Evolutionary conservation across 2,888 invertebrate species (phyloP), one percentile per base, ranked within the genome.

Genomic region (Homarus gammarus): DNA sequence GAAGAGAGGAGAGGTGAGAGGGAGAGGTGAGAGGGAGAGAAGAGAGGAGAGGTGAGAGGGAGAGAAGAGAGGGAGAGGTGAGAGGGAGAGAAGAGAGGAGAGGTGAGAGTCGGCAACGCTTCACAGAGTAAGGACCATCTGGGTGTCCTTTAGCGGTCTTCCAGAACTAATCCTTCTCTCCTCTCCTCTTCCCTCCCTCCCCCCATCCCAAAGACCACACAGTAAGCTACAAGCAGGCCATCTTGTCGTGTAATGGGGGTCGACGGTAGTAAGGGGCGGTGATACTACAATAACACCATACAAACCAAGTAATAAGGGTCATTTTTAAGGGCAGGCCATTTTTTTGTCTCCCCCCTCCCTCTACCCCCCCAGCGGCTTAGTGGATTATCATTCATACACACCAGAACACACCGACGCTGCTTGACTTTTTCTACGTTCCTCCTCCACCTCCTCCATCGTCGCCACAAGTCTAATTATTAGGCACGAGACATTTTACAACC

Each of bases 181-280:
- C n/a, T n/a, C n/a, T n/a, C n/a, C n/a, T n/a, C n/a, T n/a, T n/a
- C n/a, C n/a, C n/a, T n/a, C n/a, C n/a, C 40, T 44, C 61, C 68
- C 31, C 56, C 18, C 56, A n/a, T 33, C 27, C 82, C 49, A 31
- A 40, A 68, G 70, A 49, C 70, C 82, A 44, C 49, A 68, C 82
- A 83, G 70, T 68, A 70, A 70, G 70, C 83, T 83, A 83, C 70
- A 82, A 82, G 83, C 70, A 83, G 70, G 38, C 33, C 68, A 36
- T 49, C 83, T n/a, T 49, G 31, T 31, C 38, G 49, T 15, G 1
- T 0, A n/a, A n/a, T 15, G 49, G 49, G 49, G 49, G 49, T 1
- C 15, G 38, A n/a, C 27, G 36, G 38, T 18, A 31, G 68, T 12
- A 27, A 1, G 68, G 64, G n/a, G n/a, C n/a, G n/a, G n/a, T n/a